Conservation (phyloP, 2,113 vertebrate species). For the Phrynocephalus versicolor region DNA sequence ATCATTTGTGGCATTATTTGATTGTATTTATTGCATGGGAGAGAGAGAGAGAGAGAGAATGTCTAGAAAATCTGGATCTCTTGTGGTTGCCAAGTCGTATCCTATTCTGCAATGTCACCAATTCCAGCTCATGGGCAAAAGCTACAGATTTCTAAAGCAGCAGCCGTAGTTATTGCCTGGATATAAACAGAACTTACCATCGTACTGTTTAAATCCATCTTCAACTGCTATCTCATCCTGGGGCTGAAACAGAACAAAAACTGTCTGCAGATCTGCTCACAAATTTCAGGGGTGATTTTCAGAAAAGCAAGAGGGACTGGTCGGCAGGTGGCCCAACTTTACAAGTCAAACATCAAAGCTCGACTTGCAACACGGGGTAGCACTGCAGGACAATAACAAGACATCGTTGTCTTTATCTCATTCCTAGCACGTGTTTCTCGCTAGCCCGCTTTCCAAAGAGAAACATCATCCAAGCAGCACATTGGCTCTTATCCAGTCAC, state of each 20-base stretch:
- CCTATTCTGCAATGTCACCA: neutral
- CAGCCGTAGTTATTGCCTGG: neutral
- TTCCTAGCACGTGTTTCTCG: neutral
- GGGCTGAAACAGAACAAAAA: constrained; percentile 88
- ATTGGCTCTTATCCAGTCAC: neutral
- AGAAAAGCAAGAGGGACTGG: neutral
- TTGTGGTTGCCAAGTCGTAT: neutral
- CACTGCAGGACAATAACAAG: constrained; percentile 39
- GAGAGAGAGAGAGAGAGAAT: neutral
- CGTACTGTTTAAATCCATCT: constrained; percentile 98
- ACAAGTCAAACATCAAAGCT: neutral
- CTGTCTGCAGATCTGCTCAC: constrained; percentile 25
- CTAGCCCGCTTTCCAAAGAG: neutral
- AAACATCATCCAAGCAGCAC: fast-evolving
- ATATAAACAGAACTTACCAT: constrained; percentile 85
- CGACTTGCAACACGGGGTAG: neutral
- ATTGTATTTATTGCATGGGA: no score
- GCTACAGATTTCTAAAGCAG: fast-evolving
- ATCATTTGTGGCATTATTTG: no score
- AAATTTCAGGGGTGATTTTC: constrained; percentile 12
- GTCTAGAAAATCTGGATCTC: neutral
- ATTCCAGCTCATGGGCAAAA: neutral
- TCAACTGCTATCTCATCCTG: constrained; percentile 96
- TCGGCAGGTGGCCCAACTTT: neutral
- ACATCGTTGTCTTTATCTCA: constrained; percentile 20